A percentile compares a stretch with the other conserved stretches of the same genome.
Evolutionary conservation across 1,140 invertebrate species (phyloP).

Genomic region (Procambarus clarkii): DNA sequence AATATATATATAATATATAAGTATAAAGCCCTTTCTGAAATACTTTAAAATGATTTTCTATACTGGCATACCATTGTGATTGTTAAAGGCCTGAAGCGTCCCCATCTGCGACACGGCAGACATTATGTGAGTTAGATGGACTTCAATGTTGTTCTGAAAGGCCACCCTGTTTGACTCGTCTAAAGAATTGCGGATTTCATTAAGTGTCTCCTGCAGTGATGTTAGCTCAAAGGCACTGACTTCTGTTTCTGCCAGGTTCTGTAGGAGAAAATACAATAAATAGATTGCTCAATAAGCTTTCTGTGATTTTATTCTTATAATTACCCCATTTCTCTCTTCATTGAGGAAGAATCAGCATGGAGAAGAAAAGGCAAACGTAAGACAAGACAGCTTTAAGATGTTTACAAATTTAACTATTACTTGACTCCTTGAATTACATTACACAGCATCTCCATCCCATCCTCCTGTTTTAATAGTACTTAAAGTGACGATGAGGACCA

Average conservation of each 20-base stretch:
- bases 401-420: too few species aligned
- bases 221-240: conserved; percentile 93
- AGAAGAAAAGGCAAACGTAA: too few species aligned
- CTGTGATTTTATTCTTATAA: too few species aligned
- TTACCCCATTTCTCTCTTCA: too few species aligned
- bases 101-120: conserved; percentile 85
- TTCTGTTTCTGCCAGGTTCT: conserved; percentile 92
- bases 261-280: conserved; percentile 46
- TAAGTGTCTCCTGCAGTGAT: conserved; percentile 93
- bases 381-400: too few species aligned
- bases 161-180: conserved; percentile 86
- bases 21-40: neutral
- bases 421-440: too few species aligned
- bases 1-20: neutral
- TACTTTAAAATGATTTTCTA: neutral
- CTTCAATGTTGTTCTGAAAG: conserved; percentile 93
- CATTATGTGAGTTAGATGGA: conserved; percentile 94
- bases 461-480: too few species aligned
- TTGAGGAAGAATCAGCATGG: too few species aligned
- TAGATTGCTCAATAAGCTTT: neutral
- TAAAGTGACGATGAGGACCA: too few species aligned
- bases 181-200: conserved; percentile 89
- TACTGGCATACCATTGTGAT: conserved; percentile 44
- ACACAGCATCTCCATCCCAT: too few species aligned
- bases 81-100: conserved; percentile 75